Base-by-base conservation (phyloP, 2,113 vertebrate species). In the Periophthalmodon schlosseri region DNA sequence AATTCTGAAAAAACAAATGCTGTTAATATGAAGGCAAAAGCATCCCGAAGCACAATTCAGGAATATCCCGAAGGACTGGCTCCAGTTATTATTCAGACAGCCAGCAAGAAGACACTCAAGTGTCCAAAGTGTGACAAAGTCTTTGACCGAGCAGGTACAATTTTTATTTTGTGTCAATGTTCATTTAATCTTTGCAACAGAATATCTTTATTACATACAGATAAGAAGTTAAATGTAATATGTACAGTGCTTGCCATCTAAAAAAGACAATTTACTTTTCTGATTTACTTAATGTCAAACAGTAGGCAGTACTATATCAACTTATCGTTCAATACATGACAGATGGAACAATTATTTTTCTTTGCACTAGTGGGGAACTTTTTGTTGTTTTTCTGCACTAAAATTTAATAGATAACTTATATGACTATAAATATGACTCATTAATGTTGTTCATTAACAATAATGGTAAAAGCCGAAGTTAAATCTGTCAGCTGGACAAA, bases 91-190 rank as follows among this genome's bases (percentile, higher is more conserved):
- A 86, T 96, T 81, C 95, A 96, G 1, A 96, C 84, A 71, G 89
- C 93, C 81, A 96, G 91, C 92, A 99, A 96, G 90, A 99, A 96
- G 84, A 94, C 89, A 1, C 88, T 99, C 74, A 94, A 97, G 63
- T 99, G 98, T 78, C 98, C 98, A 72, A 98, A 96, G 79, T 99
- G 98, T 89, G 95, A 96, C 74, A 99, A 99, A 91, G 95, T 92
- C 11, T 99, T 99, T 93, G 97, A 99, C 89, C 96, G 98, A 18
- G 92, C 96, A 96, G 97, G 98, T 99, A 94, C 89, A 95, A 39
- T 44, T n/a, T 39, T 44, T 60, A 28, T 14, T 28, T 14, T 28
- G 57, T 60, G 23, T 60, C 15, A 20, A 20, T 52, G 16, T 16
- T 52, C 15, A 52, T 52, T 44, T 44, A 52, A 52, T 15, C 28